A percentile compares a stretch with the other conserved stretches of the same genome.
phyloP scores from a whole-genome alignment of 2,888 invertebrate species.

The Dryocosmus kuriphilus region DNA sequence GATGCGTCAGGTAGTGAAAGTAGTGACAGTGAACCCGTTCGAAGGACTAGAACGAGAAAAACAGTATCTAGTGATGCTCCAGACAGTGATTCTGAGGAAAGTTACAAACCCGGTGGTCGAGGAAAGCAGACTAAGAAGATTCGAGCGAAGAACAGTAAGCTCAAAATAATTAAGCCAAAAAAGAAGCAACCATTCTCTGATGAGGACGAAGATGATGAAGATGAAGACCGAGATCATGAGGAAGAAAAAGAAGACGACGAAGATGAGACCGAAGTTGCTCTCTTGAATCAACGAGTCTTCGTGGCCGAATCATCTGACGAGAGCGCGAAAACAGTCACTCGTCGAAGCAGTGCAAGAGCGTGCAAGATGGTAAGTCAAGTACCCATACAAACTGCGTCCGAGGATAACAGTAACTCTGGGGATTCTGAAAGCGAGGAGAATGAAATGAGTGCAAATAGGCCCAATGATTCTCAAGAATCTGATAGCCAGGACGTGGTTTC shows the following conservation, averaged over 20 bases:
- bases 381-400: conserved; percentile 47
- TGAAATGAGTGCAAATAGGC: conserved; percentile 36
- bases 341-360: conserved; percentile 62
- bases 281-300: conserved; percentile 14
- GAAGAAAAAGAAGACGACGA: conserved; percentile 43
- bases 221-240: conserved; percentile 55
- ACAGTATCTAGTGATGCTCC: conserved; percentile 66
- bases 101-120: conserved; percentile 79
- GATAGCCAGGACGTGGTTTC: conserved; percentile 35
- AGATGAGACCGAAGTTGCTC: conserved; percentile 3
- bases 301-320: conserved; percentile 43
- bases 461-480: conserved; percentile 45
- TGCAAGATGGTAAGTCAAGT: conserved; percentile 55
- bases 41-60: conserved; percentile 67
- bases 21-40: conserved; percentile 67
- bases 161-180: conserved; percentile 52
- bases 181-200: conserved; percentile 60
- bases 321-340: conserved; percentile 61
- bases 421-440: conserved; percentile 59
- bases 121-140: conserved; percentile 70
- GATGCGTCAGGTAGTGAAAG: conserved; percentile 70
- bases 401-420: conserved; percentile 54
- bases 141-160: conserved; percentile 68
- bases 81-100: conserved; percentile 80
- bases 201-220: conserved; percentile 57